These are phyloP conservation scores for Alfaro cultratus DNA, from an alignment of 2,797 vertebrate genomes.

Conservation along the genomic window DNA sequence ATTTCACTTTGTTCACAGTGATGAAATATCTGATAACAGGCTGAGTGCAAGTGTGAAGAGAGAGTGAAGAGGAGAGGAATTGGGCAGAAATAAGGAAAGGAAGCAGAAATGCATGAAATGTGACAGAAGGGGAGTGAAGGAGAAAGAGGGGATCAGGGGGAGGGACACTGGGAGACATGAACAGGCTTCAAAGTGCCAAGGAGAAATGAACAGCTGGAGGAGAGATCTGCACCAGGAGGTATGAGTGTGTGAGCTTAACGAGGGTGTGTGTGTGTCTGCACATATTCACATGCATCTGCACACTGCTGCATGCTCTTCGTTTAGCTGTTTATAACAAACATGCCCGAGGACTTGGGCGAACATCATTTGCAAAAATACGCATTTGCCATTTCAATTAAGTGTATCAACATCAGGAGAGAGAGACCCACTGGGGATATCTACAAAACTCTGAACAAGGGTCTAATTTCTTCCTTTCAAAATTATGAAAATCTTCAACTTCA, in stretches of 20 bases:
- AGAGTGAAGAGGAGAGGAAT: constrained; percentile 40
- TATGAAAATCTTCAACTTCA: neutral
- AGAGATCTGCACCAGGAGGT: constrained; percentile 64
- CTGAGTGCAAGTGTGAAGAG: constrained; percentile 32
- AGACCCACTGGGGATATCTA: constrained; percentile 32
- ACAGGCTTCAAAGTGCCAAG: constrained; percentile 76
- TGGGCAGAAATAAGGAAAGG: constrained; percentile 50
- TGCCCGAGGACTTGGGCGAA: constrained; percentile 58
- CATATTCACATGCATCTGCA: constrained; percentile 46
- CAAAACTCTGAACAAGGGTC: constrained; percentile 18
- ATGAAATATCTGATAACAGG: constrained; percentile 71
- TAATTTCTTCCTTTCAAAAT: constrained; percentile 29
- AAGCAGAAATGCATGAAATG: constrained; percentile 62
- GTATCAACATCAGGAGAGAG: constrained; percentile 57
- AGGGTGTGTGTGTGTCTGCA: constrained; percentile 14
- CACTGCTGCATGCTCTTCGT: constrained; percentile 58
- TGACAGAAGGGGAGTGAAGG: constrained; percentile 64
- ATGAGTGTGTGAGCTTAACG: constrained; percentile 22
- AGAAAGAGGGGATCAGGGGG: constrained; percentile 64
- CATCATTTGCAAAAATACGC: constrained; percentile 71
- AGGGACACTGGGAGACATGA: constrained; percentile 65
- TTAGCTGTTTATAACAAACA: constrained; percentile 69
- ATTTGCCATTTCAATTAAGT: constrained; percentile 71
- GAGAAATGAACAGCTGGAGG: constrained; percentile 79
- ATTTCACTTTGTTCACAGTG: constrained; percentile 71